Evolutionary conservation across 2,113 vertebrate species (phyloP).

Genomic region (Austrofundulus limnaeus): DNA sequence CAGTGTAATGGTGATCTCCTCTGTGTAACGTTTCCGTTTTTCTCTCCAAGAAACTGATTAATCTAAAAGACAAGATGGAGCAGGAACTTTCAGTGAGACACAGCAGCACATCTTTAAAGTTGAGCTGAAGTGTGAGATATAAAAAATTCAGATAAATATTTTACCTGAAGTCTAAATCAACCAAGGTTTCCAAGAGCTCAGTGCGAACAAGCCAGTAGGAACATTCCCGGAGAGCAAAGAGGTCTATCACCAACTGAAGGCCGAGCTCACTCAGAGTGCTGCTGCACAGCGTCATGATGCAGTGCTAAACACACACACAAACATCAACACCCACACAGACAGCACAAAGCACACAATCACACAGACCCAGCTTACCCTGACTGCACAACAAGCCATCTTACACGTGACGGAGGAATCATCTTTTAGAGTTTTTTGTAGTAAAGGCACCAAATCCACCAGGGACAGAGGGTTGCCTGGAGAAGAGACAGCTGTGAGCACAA

Average conservation of each 20-base stretch:
- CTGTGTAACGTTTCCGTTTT: constrained; percentile 86
- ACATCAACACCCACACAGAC: constrained; percentile 11
- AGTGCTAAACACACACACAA: constrained; percentile 83
- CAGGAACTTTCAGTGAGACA: not conserved
- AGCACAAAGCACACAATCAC: not conserved
- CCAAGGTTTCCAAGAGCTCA: constrained; percentile 92
- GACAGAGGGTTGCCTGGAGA: constrained; percentile 85
- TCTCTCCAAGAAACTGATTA: constrained; percentile 90
- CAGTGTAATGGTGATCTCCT: constrained; percentile 91
- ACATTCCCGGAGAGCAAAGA: constrained; percentile 86
- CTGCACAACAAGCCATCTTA: constrained; percentile 92
- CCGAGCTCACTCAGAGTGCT: constrained; percentile 90
- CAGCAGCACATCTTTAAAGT: not conserved
- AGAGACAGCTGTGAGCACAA: not conserved
- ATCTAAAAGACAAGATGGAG: constrained; percentile 66
- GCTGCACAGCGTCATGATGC: constrained; percentile 88
- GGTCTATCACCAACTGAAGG: constrained; percentile 87
- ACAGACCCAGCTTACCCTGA: constrained; percentile 82
- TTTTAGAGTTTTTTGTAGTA: constrained; percentile 86
- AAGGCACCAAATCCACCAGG: constrained; percentile 87
- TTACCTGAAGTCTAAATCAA: constrained; percentile 94
- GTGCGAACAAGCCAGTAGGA: constrained; percentile 97
- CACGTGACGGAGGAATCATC: constrained; percentile 96
- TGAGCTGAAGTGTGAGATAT: not conserved
- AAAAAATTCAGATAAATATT: not conserved